A percentile compares a stretch with the other conserved stretches of the same genome.
Evolutionary conservation across 1,140 invertebrate species (phyloP).

Genomic region (Aphidius gifuensis): DNA sequence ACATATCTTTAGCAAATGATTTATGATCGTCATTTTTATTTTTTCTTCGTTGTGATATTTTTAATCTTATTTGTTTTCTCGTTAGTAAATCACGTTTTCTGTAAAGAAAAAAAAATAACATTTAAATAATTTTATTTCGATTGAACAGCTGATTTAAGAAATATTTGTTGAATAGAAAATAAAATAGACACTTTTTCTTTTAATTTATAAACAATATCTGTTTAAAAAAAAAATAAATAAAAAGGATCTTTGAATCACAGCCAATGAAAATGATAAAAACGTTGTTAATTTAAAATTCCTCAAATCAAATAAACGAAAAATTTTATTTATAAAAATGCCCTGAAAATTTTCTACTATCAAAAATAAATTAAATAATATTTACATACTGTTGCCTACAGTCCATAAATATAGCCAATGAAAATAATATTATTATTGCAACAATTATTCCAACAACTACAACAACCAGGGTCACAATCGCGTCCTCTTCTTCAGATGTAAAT

Average conservation of each 20-base stretch:
- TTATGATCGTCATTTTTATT: slow-evolving; percentile 32
- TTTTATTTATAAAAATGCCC: no score
- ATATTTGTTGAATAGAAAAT: no score
- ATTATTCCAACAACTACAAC: slow-evolving; percentile 57
- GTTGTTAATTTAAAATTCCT: no score
- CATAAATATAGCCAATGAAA: slow-evolving; percentile 61
- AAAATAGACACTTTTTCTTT: no score
- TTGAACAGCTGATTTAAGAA: no score
- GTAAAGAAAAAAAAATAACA: slow-evolving; percentile 10
- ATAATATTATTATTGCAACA: slow-evolving; percentile 57
- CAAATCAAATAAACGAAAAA: no score
- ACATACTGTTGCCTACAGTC: slow-evolving; percentile 57
- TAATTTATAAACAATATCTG: no score
- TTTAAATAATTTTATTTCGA: no score
- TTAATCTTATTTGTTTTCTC: slow-evolving; percentile 33
- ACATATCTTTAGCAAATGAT: slow-evolving; percentile 40
- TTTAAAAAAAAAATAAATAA: no score
- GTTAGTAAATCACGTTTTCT: slow-evolving; percentile 27
- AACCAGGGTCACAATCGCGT: slow-evolving; percentile 54
- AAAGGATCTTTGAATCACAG: no score
- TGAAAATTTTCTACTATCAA: no score
- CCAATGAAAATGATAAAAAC: no score
- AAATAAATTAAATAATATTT: background rate
- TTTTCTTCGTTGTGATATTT: slow-evolving; percentile 30
- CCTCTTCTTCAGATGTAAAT: slow-evolving; percentile 39